Evolutionary conservation across 2,113 vertebrate species (phyloP).

Genomic region (Terrapene triunguis): DNA sequence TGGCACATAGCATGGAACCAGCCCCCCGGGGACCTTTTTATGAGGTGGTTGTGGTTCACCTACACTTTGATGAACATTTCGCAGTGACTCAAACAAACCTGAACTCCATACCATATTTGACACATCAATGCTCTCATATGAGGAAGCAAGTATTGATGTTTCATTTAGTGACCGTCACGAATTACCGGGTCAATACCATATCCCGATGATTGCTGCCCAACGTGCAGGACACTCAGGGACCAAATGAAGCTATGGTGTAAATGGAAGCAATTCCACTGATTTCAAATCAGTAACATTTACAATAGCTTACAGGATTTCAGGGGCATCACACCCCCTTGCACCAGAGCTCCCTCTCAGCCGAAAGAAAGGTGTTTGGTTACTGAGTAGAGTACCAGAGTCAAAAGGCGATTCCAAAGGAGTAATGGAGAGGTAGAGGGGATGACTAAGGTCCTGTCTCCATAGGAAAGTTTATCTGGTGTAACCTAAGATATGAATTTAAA

Average conservation of each 20-base stretch:
- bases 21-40: background rate
- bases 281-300: background rate
- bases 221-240: background rate
- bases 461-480: background rate
- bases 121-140: background rate
- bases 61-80: background rate
- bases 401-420: background rate
- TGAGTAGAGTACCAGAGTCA: background rate
- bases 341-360: background rate
- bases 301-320: background rate
- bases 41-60: background rate
- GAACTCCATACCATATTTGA: slow-evolving; percentile 9
- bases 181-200: background rate
- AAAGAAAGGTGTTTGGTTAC: background rate
- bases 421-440: background rate
- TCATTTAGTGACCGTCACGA: background rate
- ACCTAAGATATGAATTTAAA: background rate
- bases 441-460: background rate
- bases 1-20: background rate
- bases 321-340: background rate
- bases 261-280: background rate
- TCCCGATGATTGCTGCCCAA: background rate
- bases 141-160: slow-evolving; percentile 6
- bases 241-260: background rate
- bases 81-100: background rate